These are phyloP conservation scores for Piscicola geometra DNA, from an alignment of 2,888 invertebrate species.

Conservation along the genomic window DNA sequence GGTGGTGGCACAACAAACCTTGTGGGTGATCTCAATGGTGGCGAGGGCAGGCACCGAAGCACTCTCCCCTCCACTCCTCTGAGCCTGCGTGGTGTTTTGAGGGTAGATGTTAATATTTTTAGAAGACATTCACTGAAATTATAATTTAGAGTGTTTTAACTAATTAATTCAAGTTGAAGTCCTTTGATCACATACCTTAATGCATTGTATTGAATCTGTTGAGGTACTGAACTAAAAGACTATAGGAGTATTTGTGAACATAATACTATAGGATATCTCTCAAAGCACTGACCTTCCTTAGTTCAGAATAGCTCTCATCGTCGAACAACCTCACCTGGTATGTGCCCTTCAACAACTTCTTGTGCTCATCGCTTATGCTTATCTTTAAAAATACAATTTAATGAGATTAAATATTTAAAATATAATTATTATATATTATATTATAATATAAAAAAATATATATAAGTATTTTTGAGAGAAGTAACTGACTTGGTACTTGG, in stretches of 20 bases:
- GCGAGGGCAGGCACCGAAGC: constrained; percentile 67
- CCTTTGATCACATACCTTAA: too few species aligned
- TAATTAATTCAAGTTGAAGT: too few species aligned
- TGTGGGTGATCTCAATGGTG: constrained; percentile 68
- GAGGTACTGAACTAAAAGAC: too few species aligned
- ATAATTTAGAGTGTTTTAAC: too few species aligned
- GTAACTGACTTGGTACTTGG: constrained; percentile 65
- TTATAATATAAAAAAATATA: not conserved
- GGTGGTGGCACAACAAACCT: constrained; percentile 59
- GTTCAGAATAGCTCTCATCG: constrained; percentile 82
- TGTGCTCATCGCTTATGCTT: constrained; percentile 85
- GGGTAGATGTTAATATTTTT: too few species aligned
- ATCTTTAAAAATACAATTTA: constrained; percentile 63
- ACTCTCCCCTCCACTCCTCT: constrained; percentile 64
- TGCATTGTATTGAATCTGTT: too few species aligned
- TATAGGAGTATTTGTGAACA: too few species aligned
- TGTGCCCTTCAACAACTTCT: constrained; percentile 74
- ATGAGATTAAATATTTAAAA: not conserved
- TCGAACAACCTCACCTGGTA: constrained; percentile 77
- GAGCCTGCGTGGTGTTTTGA: constrained; percentile 54
- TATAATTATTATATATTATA: too few species aligned
- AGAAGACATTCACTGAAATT: too few species aligned
- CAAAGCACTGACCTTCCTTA: constrained; percentile 66
- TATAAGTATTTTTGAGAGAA: not conserved
- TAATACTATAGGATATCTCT: not conserved